Evolutionary conservation across 2,888 invertebrate genomes (phyloP), one percentile per base, ranked within the genome.

Genomic region (Ennomos fuscantarius): DNA sequence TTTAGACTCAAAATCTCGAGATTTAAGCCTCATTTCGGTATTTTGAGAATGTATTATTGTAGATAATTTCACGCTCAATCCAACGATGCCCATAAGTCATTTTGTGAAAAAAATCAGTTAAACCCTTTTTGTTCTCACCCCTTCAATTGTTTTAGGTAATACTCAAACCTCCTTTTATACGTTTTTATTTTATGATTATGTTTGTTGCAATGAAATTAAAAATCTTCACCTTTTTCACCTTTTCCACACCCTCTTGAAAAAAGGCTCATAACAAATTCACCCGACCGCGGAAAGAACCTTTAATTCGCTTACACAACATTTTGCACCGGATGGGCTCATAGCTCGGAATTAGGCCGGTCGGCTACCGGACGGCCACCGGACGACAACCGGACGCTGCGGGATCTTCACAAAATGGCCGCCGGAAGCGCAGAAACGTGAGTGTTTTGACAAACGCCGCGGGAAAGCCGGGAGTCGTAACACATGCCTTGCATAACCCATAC

Each of bases 221-320:
- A 1, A 9, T n/a, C 11, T 49, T 10, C 8, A 41, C 42, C 33
- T 44, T 51, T 36, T 43, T 32, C 50, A 40, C 43, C 44, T 48
- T 57, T 47, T 47, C 54, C 37, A 40, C 33, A 48, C 48, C 44
- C 43, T 43, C 34, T 57, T 62, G 45, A 56, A 63, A 24, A 61
- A 65, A 53, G 32, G 44, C 66, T 63, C 47, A 63, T 70, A 70
- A 69, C 46, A 61, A 63, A 65, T 66, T 62, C 57, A 70, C 68
- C 65, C 63, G 65, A 74, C 77, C 76, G 69, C 69, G 57, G 64
- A 62, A 72, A 70, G 78, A 71, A 77, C 81, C 77, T 82, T 84
- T 87, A 89, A 89, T 87, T 81, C 87, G 82, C 87, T 89, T 88
- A 86, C 81, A 81, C 84, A 87, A 84, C 87, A 87, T 87, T 88